Evolutionary conservation across 2,888 invertebrate species (phyloP).

Genomic region (Idaea aversata): DNA sequence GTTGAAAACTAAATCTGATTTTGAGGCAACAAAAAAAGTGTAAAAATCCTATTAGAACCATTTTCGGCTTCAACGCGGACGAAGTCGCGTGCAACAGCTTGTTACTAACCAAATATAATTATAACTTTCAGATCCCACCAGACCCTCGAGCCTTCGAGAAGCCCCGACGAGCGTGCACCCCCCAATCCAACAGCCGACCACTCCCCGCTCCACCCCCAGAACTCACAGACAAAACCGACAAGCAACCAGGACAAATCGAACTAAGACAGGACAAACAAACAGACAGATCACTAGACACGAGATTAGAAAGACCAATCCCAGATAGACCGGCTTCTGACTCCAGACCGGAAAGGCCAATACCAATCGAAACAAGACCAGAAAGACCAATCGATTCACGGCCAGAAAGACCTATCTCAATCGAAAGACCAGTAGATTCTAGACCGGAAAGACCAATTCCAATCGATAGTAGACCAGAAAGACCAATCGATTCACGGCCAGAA

Average conservation of each 20-base stretch:
- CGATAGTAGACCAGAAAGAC: slow-evolving; percentile 12
- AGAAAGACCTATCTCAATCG: slow-evolving; percentile 15
- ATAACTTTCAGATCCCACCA: slow-evolving; percentile 60
- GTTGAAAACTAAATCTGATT: no score
- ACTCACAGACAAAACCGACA: slow-evolving; percentile 26
- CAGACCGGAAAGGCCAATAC: slow-evolving; percentile 17
- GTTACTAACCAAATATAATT: not conserved
- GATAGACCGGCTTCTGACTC: slow-evolving; percentile 12
- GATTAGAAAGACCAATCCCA: slow-evolving; percentile 22
- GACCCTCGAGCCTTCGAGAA: slow-evolving; percentile 74
- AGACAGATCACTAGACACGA: slow-evolving; percentile 19
- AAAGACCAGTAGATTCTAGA: slow-evolving; percentile 22
- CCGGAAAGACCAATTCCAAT: slow-evolving; percentile 22
- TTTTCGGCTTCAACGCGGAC: no score
- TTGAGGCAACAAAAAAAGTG: no score
- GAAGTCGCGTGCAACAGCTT: no score
- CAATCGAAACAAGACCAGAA: slow-evolving; percentile 9
- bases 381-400: slow-evolving; percentile 2
- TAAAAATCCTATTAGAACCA: no score
- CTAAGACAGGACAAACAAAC: not conserved
- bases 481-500: slow-evolving; percentile 10
- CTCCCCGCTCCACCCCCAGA: slow-evolving; percentile 69
- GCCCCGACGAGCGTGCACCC: slow-evolving; percentile 69
- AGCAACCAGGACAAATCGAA: slow-evolving; percentile 21
- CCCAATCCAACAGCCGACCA: slow-evolving; percentile 68